A percentile compares a stretch with the other conserved stretches of the same genome.
These are phyloP conservation scores for Polypedilum pembai DNA, from an alignment of 1,140 invertebrate species.

Conservation along the genomic window DNA sequence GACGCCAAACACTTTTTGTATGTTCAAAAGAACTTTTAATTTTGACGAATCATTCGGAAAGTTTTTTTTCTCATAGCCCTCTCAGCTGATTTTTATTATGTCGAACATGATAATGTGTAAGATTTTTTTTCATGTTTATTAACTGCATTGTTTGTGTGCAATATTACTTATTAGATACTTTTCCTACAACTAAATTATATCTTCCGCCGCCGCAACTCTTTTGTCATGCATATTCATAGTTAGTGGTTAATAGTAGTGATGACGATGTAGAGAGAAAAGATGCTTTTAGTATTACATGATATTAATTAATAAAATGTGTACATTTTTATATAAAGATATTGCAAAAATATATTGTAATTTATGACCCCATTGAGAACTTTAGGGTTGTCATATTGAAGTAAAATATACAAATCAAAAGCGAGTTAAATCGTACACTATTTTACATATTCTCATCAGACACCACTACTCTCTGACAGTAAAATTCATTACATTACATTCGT, in stretches of 20 bases:
- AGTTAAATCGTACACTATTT: neutral
- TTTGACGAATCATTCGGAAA: neutral
- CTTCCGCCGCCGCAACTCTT: neutral
- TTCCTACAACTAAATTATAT: neutral
- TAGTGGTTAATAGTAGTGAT: too few relatives aligned
- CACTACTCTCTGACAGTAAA: neutral
- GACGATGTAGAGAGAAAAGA: neutral
- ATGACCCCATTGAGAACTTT: neutral
- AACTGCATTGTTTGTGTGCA: neutral
- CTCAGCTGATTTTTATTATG: constrained; percentile 18
- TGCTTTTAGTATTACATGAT: neutral
- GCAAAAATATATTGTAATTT: neutral
- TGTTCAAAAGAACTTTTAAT: too few relatives aligned
- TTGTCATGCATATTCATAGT: too few relatives aligned
- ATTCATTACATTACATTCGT: constrained; percentile 19
- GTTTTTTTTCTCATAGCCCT: neutral
- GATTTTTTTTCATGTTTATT: neutral
- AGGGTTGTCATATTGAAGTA: neutral
- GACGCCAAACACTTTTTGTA: neutral
- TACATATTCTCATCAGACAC: neutral
- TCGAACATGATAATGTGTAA: neutral
- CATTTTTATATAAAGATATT: neutral
- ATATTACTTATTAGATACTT: neutral
- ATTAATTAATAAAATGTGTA: neutral
- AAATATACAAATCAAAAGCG: neutral